These are phyloP conservation scores for Melanotaenia pygmaea DNA, from an alignment of 2,797 vertebrate genomes.

Conservation along the genomic window DNA sequence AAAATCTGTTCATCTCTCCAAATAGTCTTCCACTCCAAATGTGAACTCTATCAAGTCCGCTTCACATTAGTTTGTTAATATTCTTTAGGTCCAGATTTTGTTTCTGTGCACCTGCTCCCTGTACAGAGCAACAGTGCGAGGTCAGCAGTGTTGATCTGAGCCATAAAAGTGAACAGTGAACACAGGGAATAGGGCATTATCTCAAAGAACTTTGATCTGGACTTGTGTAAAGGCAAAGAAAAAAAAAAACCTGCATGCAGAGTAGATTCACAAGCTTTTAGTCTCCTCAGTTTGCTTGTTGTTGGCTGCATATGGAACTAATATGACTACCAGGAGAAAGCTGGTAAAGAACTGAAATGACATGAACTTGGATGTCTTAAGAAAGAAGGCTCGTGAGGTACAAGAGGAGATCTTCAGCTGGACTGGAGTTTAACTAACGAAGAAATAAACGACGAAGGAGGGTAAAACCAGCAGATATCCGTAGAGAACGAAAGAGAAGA, in stretches of 20 bases:
- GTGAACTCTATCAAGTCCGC: not conserved
- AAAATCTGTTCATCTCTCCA: slow-evolving; percentile 61
- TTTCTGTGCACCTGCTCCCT: slow-evolving; percentile 24
- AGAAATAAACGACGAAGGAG: not conserved
- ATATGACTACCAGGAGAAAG: slow-evolving; percentile 13
- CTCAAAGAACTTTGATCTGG: slow-evolving; percentile 83
- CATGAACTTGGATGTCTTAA: slow-evolving; percentile 36
- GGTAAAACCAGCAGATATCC: not conserved
- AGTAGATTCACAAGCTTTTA: slow-evolving; percentile 30
- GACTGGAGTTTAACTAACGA: slow-evolving; percentile 42
- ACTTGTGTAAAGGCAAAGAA: slow-evolving; percentile 62
- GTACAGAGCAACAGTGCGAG: slow-evolving; percentile 26
- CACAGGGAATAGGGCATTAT: slow-evolving; percentile 67
- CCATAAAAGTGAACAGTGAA: slow-evolving; percentile 66
- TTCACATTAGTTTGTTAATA: slow-evolving; percentile 33
- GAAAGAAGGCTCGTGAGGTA: slow-evolving; percentile 24
- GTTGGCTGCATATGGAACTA: slow-evolving; percentile 14
- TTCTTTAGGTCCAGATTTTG: slow-evolving; percentile 22
- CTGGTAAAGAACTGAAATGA: slow-evolving; percentile 28
- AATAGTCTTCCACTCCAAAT: slow-evolving; percentile 12
- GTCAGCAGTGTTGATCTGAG: slow-evolving; percentile 41
- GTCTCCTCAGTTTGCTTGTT: slow-evolving; percentile 35
- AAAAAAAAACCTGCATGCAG: slow-evolving; percentile 13
- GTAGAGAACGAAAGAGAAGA: slow-evolving; percentile 10
- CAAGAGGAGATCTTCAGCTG: slow-evolving; percentile 51